Base-by-base conservation (phyloP, 1,140 invertebrate species). In the Linepithema humile region DNA sequence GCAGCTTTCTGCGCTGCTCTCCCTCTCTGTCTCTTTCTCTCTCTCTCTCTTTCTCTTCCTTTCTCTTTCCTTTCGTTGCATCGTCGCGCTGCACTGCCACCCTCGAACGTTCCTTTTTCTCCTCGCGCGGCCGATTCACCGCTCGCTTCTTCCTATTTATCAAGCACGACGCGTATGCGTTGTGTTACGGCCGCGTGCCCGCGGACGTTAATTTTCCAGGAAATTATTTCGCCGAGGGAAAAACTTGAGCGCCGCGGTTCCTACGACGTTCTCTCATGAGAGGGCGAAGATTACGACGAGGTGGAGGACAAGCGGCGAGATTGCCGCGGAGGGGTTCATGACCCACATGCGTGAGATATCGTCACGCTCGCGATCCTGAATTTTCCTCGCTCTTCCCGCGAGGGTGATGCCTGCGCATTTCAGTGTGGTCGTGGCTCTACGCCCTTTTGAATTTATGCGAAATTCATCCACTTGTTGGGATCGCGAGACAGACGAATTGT, bases 151-250 rank as follows among this genome's bases (percentile, higher is more conserved):
- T 80, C 65, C 48, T 80, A 70, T 80, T 80, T 80, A 80, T 80
- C 75, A 80, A 80, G 70, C 64, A 48, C 64, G 75, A 69, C 64
- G 48, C 73, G 67, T 83, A 83, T 62, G 73, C 78, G 85, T 69
- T 72, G 85, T 62, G 72, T 86, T 83, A 84, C 74, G 85, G 72
- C 60, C 85, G 82, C 83, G 72, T 73, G 59, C 75, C 17, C 50
- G 72, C 70, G 60, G 80, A 89, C 82, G 85, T 89, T 89, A 84
- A 89, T 89, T 89, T 89, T 89, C 88, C 85, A 82, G 85, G 60
- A 84, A 89, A 89, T 89, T 89, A 89, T 89, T 89, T 82, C 80
- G 82, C 59, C 9, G 64, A 62, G 75, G 48, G 87, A 29, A 77
- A 84, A 86, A 69, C 64, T 69, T 69, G 75, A 57, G 40, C 40